Evolutionary conservation across 2,113 vertebrate genomes (phyloP).

Genomic region (Puffinus mauretanicus): DNA sequence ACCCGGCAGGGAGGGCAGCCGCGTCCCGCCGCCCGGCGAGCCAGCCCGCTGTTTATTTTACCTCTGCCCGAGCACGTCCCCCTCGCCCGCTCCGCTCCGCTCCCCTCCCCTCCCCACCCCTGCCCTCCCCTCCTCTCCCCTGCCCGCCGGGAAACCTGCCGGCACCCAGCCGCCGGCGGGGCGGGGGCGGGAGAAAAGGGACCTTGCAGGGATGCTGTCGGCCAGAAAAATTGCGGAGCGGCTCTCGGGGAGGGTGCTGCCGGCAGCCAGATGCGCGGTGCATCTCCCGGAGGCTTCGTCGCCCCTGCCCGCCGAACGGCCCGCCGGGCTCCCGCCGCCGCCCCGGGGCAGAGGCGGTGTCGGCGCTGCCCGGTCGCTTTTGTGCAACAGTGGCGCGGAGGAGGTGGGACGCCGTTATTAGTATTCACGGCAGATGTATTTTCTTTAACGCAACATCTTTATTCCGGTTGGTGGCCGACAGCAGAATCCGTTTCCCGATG

Average conservation of each 20-base stretch:
- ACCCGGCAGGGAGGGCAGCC: not conserved
- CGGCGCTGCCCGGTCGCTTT: conserved; percentile 4
- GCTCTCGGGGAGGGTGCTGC: not conserved
- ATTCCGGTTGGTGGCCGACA: conserved; percentile 52
- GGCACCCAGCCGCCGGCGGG: not conserved
- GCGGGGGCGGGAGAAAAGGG: not conserved
- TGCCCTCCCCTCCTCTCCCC: not conserved
- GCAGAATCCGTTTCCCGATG: conserved; percentile 24
- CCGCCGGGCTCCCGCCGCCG: not conserved
- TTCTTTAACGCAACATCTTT: conserved; percentile 62
- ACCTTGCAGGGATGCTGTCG: not conserved
- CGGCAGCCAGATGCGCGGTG: not conserved
- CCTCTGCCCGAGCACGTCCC: not conserved
- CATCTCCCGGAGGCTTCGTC: not conserved
- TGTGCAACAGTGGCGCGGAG: not conserved
- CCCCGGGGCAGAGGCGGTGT: not conserved
- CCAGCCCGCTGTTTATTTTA: not conserved
- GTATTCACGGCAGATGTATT: conserved; percentile 61
- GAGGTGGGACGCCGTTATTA: conserved; percentile 11
- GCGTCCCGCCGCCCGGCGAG: not conserved
- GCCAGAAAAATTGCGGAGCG: not conserved
- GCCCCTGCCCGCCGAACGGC: not conserved
- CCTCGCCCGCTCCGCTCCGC: not conserved
- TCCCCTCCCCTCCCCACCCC: not conserved
- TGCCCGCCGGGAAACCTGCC: not conserved